Conservation (phyloP, 1,140 invertebrate genomes). For the Zaprionus inermis region DNA sequence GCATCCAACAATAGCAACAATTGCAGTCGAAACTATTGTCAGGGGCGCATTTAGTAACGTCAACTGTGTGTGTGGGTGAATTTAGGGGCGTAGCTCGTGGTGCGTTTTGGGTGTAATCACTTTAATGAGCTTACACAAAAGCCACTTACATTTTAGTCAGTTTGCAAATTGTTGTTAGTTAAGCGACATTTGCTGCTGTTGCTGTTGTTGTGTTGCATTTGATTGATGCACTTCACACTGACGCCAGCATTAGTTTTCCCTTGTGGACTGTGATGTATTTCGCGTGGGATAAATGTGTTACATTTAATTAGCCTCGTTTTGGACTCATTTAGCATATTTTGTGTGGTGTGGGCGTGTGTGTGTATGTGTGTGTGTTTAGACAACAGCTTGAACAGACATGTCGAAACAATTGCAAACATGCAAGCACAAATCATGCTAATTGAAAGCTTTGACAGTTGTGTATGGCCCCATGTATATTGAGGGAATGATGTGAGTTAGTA, state of each 20-base stretch:
- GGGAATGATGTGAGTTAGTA: constrained; percentile 9
- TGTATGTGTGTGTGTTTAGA: constrained; percentile 26
- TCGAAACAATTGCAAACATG: constrained; percentile 20
- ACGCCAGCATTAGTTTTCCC: constrained; percentile 29
- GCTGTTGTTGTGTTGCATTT: constrained; percentile 30
- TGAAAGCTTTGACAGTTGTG: constrained; percentile 32
- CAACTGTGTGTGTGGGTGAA: constrained; percentile 21
- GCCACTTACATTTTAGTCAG: constrained; percentile 47
- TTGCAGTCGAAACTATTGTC: constrained; percentile 56
- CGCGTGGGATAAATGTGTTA: constrained; percentile 25
- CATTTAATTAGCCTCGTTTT: constrained; percentile 58
- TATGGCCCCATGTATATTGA: constrained; percentile 10
- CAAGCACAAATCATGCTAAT: constrained; percentile 53
- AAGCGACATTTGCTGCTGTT: constrained; percentile 31
- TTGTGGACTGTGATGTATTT: constrained; percentile 11
- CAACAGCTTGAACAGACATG: constrained; percentile 39
- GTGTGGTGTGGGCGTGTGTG: constrained; percentile 22
- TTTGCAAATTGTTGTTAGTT: constrained; percentile 35
- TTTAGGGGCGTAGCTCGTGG: constrained; percentile 22
- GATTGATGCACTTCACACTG: constrained; percentile 54
- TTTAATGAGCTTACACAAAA: constrained; percentile 71
- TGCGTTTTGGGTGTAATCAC: constrained; percentile 51
- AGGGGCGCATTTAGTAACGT: constrained; percentile 54
- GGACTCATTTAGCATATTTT: constrained; percentile 32
- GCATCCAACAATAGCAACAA: constrained; percentile 23